These are phyloP conservation scores for Bombyx mandarina DNA, from an alignment of 1,140 invertebrate genomes.

Conservation along the genomic window DNA sequence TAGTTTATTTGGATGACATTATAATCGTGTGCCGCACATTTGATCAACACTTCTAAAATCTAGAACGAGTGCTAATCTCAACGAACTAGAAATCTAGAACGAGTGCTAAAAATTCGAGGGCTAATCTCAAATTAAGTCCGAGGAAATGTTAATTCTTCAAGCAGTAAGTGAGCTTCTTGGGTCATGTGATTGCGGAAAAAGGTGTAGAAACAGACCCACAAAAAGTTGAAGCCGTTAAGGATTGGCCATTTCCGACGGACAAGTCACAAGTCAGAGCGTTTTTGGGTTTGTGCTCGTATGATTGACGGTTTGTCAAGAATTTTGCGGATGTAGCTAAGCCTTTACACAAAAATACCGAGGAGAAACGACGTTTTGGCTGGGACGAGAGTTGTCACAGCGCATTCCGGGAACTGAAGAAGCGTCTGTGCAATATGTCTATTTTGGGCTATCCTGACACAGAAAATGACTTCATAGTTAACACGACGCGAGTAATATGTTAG, in stretches of 20 bases:
- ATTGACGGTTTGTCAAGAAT: conserved; percentile 29
- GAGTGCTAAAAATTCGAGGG: not conserved
- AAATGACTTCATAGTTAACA: conserved; percentile 11
- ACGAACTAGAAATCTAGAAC: conserved; percentile 8
- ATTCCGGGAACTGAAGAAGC: conserved; percentile 9
- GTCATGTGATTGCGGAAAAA: conserved; percentile 1
- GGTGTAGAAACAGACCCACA: conserved; percentile 7
- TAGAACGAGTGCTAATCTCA: conserved; percentile 1
- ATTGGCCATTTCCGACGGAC: conserved; percentile 25
- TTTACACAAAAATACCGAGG: conserved; percentile 23
- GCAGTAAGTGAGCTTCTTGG: conserved; percentile 3
- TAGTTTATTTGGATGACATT: conserved; percentile 40
- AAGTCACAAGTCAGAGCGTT: conserved; percentile 34
- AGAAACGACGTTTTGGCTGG: conserved; percentile 18
- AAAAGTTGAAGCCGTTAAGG: conserved; percentile 9
- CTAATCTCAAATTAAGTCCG: conserved; percentile 5
- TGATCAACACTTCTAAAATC: conserved; percentile 8
- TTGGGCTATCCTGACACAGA: conserved; percentile 7
- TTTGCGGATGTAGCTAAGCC: conserved; percentile 28
- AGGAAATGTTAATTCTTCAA: conserved; percentile 9
- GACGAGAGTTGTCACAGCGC: conserved; percentile 4
- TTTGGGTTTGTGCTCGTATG: conserved; percentile 29
- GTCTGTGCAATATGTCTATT: conserved; percentile 10
- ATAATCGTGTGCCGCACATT: conserved; percentile 20
- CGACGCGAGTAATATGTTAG: not conserved